These are phyloP conservation scores for Malthinus seriepunctatus DNA, from an alignment of 2,888 invertebrate species.

Conservation along the genomic window DNA sequence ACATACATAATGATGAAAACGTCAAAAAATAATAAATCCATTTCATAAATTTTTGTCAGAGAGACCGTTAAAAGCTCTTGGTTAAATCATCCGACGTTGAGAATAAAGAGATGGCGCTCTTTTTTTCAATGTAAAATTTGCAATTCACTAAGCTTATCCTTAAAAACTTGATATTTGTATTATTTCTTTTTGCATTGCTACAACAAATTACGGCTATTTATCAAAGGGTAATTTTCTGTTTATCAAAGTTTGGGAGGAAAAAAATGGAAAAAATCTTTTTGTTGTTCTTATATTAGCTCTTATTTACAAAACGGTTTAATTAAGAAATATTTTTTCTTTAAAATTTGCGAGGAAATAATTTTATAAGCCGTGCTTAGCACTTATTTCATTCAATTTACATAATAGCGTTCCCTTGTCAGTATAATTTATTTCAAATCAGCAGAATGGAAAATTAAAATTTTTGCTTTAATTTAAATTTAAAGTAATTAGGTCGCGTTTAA, in stretches of 20 bases:
- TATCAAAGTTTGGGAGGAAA: constrained; percentile 9
- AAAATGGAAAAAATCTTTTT: constrained; percentile 2
- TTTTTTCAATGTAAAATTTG: constrained; percentile 8
- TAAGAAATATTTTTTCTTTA: too few species aligned
- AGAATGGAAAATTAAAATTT: neutral
- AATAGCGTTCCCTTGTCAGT: neutral
- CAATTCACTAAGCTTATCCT: constrained; percentile 13
- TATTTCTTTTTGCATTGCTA: constrained; percentile 5
- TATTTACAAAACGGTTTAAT: too few species aligned
- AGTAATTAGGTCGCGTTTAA: too few species aligned
- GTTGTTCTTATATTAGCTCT: neutral
- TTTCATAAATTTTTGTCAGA: too few species aligned
- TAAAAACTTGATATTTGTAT: constrained; percentile 11
- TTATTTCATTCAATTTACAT: neutral
- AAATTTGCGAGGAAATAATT: too few species aligned
- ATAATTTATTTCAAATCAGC: neutral
- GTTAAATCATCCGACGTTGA: neutral
- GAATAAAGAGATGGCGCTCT: neutral
- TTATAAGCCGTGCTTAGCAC: too few species aligned
- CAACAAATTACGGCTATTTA: constrained; percentile 12
- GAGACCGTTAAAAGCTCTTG: neutral
- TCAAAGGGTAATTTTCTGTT: constrained; percentile 12
- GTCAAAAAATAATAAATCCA: too few species aligned
- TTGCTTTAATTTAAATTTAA: too few species aligned
- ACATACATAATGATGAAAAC: too few species aligned